phyloP scores from a whole-genome alignment of 2,888 invertebrate genomes.

The Melanargia galathea region DNA sequence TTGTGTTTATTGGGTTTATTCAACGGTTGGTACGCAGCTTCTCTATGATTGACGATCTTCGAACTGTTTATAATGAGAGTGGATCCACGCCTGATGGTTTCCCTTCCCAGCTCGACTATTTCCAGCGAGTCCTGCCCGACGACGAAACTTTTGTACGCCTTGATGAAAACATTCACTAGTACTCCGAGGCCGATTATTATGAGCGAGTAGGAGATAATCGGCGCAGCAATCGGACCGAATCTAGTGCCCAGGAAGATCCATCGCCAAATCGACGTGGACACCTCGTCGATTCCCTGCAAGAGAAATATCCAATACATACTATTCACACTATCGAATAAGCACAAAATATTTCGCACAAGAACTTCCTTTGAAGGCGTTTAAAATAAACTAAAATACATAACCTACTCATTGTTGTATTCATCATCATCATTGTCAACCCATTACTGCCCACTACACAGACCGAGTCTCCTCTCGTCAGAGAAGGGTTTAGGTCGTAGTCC shows the following conservation, averaged over 20 bases:
- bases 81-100: slow-evolving; percentile 86
- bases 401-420: no score
- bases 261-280: slow-evolving; percentile 89
- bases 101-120: slow-evolving; percentile 89
- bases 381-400: no score
- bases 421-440: no score
- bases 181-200: slow-evolving; percentile 86
- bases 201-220: slow-evolving; percentile 87
- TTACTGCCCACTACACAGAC: no score
- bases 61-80: slow-evolving; percentile 83
- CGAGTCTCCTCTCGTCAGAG: no score
- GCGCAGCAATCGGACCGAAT: slow-evolving; percentile 87
- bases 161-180: slow-evolving; percentile 85
- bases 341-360: no score
- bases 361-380: no score
- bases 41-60: slow-evolving; percentile 79
- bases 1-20: slow-evolving; percentile 38
- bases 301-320: slow-evolving; percentile 1
- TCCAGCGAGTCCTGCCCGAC: slow-evolving; percentile 87
- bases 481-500: no score
- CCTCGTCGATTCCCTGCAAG: slow-evolving; percentile 88
- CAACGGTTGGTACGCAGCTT: slow-evolving; percentile 75
- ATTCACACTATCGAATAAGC: not conserved
- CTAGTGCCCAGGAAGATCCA: slow-evolving; percentile 92
- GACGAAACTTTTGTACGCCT: slow-evolving; percentile 88